A percentile compares a stretch with the other conserved stretches of the same genome.
These are phyloP conservation scores for Psettodes erumei DNA, from an alignment of 2,113 vertebrate genomes.

Conservation along the genomic window DNA sequence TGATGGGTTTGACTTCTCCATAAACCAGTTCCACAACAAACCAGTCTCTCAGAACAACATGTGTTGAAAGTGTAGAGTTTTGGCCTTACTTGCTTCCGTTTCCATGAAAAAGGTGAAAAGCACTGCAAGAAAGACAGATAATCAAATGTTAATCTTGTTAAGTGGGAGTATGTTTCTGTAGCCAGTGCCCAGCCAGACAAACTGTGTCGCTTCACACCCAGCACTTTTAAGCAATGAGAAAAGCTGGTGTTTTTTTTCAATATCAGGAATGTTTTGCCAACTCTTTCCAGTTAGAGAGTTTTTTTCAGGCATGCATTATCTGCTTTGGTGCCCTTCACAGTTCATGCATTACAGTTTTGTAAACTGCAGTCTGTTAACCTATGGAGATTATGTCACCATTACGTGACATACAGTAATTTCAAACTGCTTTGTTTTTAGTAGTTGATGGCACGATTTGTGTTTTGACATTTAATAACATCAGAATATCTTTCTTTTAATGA, in stretches of 20 bases:
- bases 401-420: no score
- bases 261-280: no score
- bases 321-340: background rate
- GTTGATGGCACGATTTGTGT: background rate
- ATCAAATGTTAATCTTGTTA: conserved; percentile 10
- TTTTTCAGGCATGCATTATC: background rate
- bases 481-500: no score
- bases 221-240: background rate
- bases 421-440: background rate
- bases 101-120: conserved; percentile 75
- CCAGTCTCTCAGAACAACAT: conserved; percentile 10
- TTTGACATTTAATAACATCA: background rate
- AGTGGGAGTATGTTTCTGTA: background rate
- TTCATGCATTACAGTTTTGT: background rate
- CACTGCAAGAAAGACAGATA: conserved; percentile 61
- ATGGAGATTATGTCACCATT: no score
- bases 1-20: conserved; percentile 15
- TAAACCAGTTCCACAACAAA: conserved; percentile 32
- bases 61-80: background rate
- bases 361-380: background rate
- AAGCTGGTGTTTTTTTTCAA: no score
- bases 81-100: conserved; percentile 83
- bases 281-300: no score
- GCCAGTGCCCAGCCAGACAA: background rate
- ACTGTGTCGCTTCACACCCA: background rate